Evolutionary conservation across 1,140 invertebrate genomes (phyloP), one percentile per base, ranked within the genome.

Genomic region (Coenobita brevimanus): DNA sequence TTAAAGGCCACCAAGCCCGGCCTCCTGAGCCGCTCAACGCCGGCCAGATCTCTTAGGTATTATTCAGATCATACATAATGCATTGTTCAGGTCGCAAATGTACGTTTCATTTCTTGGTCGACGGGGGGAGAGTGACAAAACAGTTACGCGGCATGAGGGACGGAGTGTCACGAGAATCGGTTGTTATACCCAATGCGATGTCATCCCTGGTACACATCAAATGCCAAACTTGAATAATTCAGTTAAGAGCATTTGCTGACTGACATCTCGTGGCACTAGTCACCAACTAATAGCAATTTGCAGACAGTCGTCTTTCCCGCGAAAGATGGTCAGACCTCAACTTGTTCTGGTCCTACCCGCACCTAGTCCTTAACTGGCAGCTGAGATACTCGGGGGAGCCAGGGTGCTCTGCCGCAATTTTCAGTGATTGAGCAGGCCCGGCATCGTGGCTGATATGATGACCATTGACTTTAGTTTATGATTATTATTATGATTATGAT

Each of bases 121-220:
- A 50, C 85, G 85, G 85, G 85, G 85, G 85, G 85, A 87, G 85
- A 87, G 33, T 87, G 85, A 60, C 67, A 81, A 69, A 8, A 41
- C 21, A 57, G 33, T 54, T 73, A 27, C 54, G 41, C 46, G 64
- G 76, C 78, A 80, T 85, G 82, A 85, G 21, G 33, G 73, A 36
- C n/a, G 57, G 13, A 64, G 82, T 76, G 82, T 30, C 38, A 71
- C 46, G 46, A 50, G 46, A 6, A 17, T 50, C 46, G 17, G 17
- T 6, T 50, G 46, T 50, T 17, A 50, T 50, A 50, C 17, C 46
- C 6, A n/a, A n/a, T n/a, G n/a, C n/a, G n/a, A n/a, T n/a, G n/a
- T n/a, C n/a, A n/a, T n/a, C n/a, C n/a, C n/a, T n/a, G n/a, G n/a
- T n/a, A n/a, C n/a, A n/a, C n/a, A n/a, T n/a, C n/a, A n/a, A n/a